phyloP scores from a whole-genome alignment of 2,113 vertebrate species.

The Parus major region DNA sequence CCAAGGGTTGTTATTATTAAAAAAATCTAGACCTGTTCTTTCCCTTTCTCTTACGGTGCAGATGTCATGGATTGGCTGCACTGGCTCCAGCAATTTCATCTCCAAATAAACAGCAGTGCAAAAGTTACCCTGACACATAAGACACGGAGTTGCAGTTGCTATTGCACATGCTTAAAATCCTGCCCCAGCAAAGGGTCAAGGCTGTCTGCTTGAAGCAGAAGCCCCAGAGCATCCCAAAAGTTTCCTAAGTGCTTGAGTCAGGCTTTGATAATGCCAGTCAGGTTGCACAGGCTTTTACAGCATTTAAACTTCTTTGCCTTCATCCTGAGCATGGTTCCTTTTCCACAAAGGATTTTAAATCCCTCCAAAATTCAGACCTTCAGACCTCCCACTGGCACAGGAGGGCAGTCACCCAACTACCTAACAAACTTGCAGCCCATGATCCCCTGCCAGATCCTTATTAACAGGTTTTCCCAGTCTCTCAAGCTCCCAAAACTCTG shows the following conservation, averaged over 20 bases:
- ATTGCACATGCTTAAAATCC: background rate
- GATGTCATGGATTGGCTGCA: background rate
- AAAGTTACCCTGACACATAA: background rate
- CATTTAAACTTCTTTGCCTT: background rate
- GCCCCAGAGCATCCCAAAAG: background rate
- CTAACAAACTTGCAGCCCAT: background rate
- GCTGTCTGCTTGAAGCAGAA: background rate
- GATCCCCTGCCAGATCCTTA: background rate
- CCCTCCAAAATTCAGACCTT: background rate
- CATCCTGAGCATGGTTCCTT: background rate
- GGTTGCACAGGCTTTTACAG: background rate
- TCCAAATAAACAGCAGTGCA: background rate
- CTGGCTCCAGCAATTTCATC: background rate
- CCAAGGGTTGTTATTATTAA: background rate
- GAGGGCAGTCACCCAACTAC: background rate
- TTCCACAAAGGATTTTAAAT: background rate
- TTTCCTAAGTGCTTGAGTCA: background rate
- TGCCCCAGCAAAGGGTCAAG: background rate
- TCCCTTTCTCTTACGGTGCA: rapidly evolving
- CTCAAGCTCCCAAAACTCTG: background rate
- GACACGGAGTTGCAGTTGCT: background rate
- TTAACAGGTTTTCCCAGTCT: background rate
- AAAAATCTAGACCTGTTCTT: background rate
- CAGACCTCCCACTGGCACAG: background rate
- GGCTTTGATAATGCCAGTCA: background rate